Percentiles rank a stretch among this genome's conserved stretches.
Evolutionary conservation across 2,113 vertebrate species (phyloP).

Genomic region (Hystrix cristata): DNA sequence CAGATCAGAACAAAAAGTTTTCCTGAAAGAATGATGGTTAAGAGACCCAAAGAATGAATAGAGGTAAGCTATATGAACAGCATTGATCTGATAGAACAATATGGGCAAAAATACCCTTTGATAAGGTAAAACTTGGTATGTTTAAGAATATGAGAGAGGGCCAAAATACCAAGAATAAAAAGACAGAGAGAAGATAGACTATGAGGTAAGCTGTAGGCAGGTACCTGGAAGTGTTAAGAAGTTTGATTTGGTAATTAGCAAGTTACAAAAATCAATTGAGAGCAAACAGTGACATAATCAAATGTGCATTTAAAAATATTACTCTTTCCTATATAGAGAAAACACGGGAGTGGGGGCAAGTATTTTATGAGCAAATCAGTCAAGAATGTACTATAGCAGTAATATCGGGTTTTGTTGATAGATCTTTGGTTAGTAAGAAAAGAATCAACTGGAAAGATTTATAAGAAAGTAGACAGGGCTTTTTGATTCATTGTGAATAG

Average conservation of each 20-base stretch:
- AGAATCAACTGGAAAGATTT: not conserved
- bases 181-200: not conserved
- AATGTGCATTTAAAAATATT: not conserved
- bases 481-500: constrained; percentile 50
- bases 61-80: not conserved
- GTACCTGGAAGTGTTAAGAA: not conserved
- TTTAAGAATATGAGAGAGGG: constrained; percentile 7
- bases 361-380: not conserved
- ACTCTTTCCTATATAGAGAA: not conserved
- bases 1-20: not conserved
- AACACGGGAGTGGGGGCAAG: not conserved
- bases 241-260: constrained; percentile 39
- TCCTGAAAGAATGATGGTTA: not conserved
- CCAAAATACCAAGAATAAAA: constrained; percentile 1
- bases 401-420: constrained; percentile 22
- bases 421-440: constrained; percentile 36
- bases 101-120: constrained; percentile 29
- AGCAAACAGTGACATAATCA: constrained; percentile 36
- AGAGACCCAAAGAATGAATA: constrained; percentile 46
- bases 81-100: not conserved
- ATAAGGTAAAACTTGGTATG: not conserved
- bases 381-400: constrained; percentile 1
- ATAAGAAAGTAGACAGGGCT: not conserved
- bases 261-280: constrained; percentile 8
- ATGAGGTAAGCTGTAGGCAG: not conserved